phyloP scores from a whole-genome alignment of 1,140 invertebrate genomes.

The Saxidomus purpurata region DNA sequence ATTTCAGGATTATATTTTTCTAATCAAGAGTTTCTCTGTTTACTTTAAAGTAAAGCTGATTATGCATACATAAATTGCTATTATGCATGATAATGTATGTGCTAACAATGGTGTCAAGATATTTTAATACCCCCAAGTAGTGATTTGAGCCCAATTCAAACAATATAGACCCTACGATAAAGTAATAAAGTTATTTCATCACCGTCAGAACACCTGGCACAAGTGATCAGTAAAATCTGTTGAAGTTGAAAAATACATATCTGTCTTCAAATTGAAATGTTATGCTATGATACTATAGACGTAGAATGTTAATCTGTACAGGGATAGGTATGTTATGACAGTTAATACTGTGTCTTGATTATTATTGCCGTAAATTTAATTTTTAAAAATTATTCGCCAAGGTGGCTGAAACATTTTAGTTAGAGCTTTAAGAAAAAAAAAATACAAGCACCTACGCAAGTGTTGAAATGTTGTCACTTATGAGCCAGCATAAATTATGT shows the following conservation, averaged over 20 bases:
- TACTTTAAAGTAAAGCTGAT: constrained; percentile 5
- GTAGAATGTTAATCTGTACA: neutral
- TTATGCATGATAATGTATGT: constrained; percentile 33
- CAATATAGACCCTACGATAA: constrained; percentile 20
- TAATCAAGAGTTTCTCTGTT: constrained; percentile 31
- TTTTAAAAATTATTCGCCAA: too few relatives aligned
- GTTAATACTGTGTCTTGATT: too few relatives aligned
- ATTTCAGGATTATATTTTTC: constrained; percentile 27
- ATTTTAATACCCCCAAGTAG: constrained; percentile 42
- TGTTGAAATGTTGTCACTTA: too few relatives aligned
- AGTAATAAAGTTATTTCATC: constrained; percentile 20
- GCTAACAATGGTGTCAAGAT: constrained; percentile 37
- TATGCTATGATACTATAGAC: neutral
- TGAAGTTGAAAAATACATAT: constrained; percentile 18
- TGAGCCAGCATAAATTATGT: too few relatives aligned
- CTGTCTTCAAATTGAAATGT: constrained; percentile 12
- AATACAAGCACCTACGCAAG: too few relatives aligned
- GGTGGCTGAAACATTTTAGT: too few relatives aligned
- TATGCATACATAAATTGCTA: constrained; percentile 18
- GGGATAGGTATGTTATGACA: too few relatives aligned
- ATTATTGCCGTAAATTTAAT: too few relatives aligned
- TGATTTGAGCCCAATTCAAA: constrained; percentile 37
- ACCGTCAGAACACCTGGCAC: constrained; percentile 10
- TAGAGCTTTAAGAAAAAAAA: too few relatives aligned
- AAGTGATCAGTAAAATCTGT: neutral